These are phyloP conservation scores for Machimus atricapillus DNA, from an alignment of 2,888 invertebrate genomes.

Conservation along the genomic window DNA sequence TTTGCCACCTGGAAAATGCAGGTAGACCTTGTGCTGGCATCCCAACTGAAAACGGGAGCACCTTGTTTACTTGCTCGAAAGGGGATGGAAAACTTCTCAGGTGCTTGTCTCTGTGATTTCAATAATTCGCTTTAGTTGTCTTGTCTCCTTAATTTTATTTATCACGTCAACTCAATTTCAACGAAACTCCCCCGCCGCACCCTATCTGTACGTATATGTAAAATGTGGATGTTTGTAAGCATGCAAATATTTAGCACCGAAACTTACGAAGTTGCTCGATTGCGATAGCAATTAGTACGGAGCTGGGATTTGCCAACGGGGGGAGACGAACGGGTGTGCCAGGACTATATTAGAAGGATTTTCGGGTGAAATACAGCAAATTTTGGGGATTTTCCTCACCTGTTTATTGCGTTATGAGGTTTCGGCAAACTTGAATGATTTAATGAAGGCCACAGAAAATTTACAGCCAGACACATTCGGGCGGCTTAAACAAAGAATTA, in stretches of 20 bases:
- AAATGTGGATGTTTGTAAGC: background rate
- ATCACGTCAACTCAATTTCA: background rate
- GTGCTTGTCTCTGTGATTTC: background rate
- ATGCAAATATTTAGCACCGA: background rate
- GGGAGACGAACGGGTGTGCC: background rate
- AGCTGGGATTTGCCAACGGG: background rate
- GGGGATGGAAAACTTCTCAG: background rate
- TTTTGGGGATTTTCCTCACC: background rate
- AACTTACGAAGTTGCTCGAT: background rate
- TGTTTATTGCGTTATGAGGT: background rate
- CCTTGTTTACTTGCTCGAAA: background rate
- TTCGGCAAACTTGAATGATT: background rate
- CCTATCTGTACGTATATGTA: background rate
- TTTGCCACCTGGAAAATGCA: background rate
- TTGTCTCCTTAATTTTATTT: background rate
- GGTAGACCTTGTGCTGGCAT: background rate
- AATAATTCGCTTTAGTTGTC: background rate
- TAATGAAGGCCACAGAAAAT: background rate
- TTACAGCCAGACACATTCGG: background rate
- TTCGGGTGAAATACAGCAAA: background rate
- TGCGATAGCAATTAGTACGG: background rate
- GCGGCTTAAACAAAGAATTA: background rate
- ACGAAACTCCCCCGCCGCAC: background rate
- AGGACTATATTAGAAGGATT: background rate
- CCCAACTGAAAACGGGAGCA: background rate